These are phyloP conservation scores for Zygothrica quintamaculata DNA, from an alignment of 2,888 invertebrate genomes.

Conservation along the genomic window DNA sequence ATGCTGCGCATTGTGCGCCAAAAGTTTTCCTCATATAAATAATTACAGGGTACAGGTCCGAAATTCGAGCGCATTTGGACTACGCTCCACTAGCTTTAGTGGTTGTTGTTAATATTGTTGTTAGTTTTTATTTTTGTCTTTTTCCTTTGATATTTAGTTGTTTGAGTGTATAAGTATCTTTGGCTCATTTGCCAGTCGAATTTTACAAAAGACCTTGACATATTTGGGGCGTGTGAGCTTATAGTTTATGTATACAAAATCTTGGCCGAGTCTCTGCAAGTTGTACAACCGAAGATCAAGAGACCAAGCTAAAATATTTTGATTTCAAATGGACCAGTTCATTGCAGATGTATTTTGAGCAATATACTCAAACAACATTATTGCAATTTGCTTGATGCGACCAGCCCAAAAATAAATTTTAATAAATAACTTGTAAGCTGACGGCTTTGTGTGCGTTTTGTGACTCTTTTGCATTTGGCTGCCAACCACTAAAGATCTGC, in stretches of 20 bases:
- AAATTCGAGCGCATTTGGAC: constrained; percentile 36
- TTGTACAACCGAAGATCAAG: constrained; percentile 29
- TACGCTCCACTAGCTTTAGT: constrained; percentile 46
- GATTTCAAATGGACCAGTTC: constrained; percentile 50
- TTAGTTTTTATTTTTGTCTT: constrained; percentile 11
- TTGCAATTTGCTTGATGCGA: constrained; percentile 60
- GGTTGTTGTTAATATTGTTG: constrained; percentile 13
- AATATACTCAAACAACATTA: constrained; percentile 28
- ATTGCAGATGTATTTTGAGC: constrained; percentile 26
- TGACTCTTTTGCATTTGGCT: constrained; percentile 47
- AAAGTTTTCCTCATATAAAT: constrained; percentile 66
- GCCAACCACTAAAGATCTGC: constrained; percentile 21
- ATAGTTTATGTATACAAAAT: constrained; percentile 52
- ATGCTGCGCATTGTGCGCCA: constrained; percentile 63
- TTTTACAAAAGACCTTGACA: constrained; percentile 76
- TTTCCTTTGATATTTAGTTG: constrained; percentile 10
- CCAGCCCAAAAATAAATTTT: constrained; percentile 25
- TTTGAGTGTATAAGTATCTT: constrained; percentile 37
- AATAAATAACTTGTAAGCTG: constrained; percentile 57
- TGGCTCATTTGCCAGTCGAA: constrained; percentile 64
- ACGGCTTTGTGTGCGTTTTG: constrained; percentile 42
- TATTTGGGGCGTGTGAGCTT: constrained; percentile 62
- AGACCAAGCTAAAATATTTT: constrained; percentile 32
- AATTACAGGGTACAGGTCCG: constrained; percentile 47
- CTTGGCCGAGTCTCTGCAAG: constrained; percentile 36